Percentiles rank a stretch among this genome's conserved stretches.
These are phyloP conservation scores for Clanis bilineata DNA, from an alignment of 2,888 invertebrate species.

Conservation along the genomic window DNA sequence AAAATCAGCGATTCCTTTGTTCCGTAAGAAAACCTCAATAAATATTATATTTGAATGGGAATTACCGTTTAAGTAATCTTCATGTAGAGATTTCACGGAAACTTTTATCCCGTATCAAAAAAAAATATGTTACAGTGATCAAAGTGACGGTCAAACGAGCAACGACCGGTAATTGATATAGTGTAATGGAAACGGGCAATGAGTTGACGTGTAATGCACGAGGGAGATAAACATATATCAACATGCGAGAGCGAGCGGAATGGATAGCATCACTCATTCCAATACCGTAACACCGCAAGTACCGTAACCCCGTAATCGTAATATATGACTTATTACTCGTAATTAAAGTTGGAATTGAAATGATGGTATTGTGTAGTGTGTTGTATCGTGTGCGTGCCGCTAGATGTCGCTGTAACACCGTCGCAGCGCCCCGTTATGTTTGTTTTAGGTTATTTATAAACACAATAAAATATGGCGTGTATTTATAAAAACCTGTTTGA, in stretches of 20 bases:
- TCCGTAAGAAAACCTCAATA: background rate
- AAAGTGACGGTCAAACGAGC: constrained; percentile 12
- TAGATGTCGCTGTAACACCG: constrained; percentile 46
- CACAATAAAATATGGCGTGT: constrained; percentile 21
- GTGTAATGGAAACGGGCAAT: constrained; percentile 79
- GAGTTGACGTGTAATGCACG: constrained; percentile 71
- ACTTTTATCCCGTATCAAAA: background rate
- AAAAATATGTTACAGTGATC: constrained; percentile 16
- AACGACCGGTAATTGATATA: constrained; percentile 55
- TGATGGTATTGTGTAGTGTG: background rate
- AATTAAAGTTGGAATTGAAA: constrained; percentile 36
- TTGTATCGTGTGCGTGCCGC: constrained; percentile 27
- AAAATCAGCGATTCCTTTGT: constrained; percentile 6
- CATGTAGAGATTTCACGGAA: background rate
- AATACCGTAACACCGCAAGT: constrained; percentile 15
- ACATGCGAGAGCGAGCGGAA: constrained; percentile 60
- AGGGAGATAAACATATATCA: constrained; percentile 61
- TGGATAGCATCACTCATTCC: constrained; percentile 39
- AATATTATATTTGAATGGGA: background rate
- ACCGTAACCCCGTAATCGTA: constrained; percentile 14
- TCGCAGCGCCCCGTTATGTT: constrained; percentile 46
- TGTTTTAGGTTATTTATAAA: constrained; percentile 15
- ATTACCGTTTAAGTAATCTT: background rate
- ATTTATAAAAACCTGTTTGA: constrained; percentile 13
- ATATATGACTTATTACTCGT: constrained; percentile 24